Evolutionary conservation across 1,140 invertebrate genomes (phyloP).

Genomic region (Heliconius hewitsoni): DNA sequence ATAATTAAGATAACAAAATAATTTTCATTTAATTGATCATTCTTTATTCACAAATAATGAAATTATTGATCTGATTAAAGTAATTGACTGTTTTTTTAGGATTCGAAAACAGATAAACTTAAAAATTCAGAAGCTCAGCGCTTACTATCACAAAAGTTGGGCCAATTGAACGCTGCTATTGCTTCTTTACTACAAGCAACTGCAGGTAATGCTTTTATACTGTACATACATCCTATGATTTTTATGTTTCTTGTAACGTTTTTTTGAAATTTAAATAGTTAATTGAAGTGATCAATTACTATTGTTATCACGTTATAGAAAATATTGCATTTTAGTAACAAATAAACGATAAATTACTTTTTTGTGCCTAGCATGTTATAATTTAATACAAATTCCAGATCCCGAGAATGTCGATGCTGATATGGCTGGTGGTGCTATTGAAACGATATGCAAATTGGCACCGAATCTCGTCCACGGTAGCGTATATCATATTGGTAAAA

Average conservation of each 20-base stretch:
- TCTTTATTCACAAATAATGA: too few species aligned
- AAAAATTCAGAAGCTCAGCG: constrained; percentile 25
- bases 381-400: constrained; percentile 33
- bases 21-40: neutral
- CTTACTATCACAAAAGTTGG: constrained; percentile 38
- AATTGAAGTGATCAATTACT: neutral
- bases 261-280: neutral
- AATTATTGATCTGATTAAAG: too few species aligned
- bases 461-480: constrained; percentile 52
- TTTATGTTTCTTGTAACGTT: neutral
- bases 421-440: constrained; percentile 40
- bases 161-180: constrained; percentile 49
- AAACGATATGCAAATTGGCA: constrained; percentile 40
- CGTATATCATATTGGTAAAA: neutral
- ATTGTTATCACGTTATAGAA: too few species aligned
- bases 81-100: neutral
- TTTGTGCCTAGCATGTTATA: neutral
- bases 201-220: constrained; percentile 42
- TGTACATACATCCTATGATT: neutral
- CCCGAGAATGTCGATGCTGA: constrained; percentile 44
- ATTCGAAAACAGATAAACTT: neutral
- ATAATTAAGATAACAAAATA: too few species aligned
- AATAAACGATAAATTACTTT: too few species aligned
- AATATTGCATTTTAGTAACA: too few species aligned
- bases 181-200: constrained; percentile 45